phyloP scores from a whole-genome alignment of 2,797 vertebrate species.

The Coilia nasus region DNA sequence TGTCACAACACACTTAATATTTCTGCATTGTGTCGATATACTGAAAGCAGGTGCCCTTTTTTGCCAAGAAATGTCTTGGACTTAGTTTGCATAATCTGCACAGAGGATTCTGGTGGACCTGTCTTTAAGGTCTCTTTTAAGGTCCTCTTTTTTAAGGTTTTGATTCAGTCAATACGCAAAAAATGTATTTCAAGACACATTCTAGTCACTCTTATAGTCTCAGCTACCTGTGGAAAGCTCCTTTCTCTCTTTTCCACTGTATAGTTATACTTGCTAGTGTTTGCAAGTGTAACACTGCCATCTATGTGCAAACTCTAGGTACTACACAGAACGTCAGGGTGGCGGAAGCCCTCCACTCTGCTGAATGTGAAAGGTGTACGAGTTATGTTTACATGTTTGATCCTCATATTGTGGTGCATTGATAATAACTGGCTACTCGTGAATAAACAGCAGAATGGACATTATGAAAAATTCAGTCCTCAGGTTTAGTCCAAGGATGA shows the following conservation, averaged over 20 bases:
- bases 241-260: not conserved
- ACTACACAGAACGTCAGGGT: not conserved
- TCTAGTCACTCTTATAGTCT: not conserved
- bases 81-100: not conserved
- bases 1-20: too few relatives aligned
- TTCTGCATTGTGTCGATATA: too few relatives aligned
- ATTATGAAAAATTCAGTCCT: not conserved
- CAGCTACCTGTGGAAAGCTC: not conserved
- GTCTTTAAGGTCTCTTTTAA: not conserved
- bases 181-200: not conserved
- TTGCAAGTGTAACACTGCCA: conserved; percentile 22
- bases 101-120: not conserved
- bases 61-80: not conserved
- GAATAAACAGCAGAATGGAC: not conserved
- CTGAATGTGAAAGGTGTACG: not conserved
- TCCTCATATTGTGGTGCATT: not conserved
- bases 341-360: not conserved
- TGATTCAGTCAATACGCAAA: not conserved
- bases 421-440: not conserved
- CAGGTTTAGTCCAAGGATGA: too few relatives aligned
- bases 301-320: conserved; percentile 20
- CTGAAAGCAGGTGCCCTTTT: not conserved
- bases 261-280: not conserved
- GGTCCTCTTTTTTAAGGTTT: not conserved
- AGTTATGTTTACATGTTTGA: not conserved